phyloP scores from a whole-genome alignment of 2,797 vertebrate genomes.

The Gallirallus australis region DNA sequence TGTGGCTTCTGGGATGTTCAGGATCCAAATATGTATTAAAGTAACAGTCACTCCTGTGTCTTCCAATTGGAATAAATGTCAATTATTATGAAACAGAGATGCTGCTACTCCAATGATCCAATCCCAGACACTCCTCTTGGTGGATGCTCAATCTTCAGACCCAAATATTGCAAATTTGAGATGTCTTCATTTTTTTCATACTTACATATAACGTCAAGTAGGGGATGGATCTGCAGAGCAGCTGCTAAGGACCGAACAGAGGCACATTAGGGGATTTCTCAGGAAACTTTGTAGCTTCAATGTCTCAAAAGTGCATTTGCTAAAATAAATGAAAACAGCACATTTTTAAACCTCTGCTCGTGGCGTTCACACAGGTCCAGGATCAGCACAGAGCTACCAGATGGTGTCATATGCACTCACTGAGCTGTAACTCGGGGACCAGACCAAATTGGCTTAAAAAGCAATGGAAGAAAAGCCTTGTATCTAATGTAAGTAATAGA shows the following conservation, averaged over 20 bases:
- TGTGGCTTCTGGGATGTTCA: background rate
- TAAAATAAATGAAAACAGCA: background rate
- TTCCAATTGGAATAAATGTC: background rate
- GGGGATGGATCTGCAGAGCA: background rate
- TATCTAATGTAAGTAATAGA: conserved; percentile 10
- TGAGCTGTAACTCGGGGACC: background rate
- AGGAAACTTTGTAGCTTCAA: background rate
- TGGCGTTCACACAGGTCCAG: background rate
- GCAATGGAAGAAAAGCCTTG: background rate
- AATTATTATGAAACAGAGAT: background rate
- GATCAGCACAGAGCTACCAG: background rate
- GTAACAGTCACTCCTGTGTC: background rate
- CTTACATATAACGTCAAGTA: background rate
- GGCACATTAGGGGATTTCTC: background rate
- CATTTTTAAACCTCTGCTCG: background rate
- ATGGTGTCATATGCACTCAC: background rate
- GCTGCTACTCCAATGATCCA: background rate
- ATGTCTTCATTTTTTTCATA: background rate
- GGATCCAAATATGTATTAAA: background rate
- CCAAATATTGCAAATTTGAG: background rate
- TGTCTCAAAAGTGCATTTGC: background rate
- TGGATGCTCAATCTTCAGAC: background rate
- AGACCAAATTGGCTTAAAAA: background rate
- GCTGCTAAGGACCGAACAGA: background rate
- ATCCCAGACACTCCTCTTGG: background rate